Conservation (phyloP, 2,888 invertebrate species). For the Carcina quercana region DNA sequence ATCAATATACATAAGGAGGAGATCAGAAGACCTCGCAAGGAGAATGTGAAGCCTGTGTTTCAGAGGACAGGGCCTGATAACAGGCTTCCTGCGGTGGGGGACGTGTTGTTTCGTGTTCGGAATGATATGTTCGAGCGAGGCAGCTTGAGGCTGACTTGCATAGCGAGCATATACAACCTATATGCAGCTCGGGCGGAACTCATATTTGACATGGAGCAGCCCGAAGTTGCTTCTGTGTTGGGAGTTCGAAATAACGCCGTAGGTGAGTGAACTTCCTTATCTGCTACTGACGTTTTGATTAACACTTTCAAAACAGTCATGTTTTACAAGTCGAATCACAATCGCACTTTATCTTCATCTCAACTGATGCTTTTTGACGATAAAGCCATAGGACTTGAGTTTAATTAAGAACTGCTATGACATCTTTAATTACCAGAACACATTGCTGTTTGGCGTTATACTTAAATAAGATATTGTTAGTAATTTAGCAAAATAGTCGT, state of each 20-base stretch:
- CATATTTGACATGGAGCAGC: constrained; percentile 82
- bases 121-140: constrained; percentile 78
- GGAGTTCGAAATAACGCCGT: constrained; percentile 78
- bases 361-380: too few relatives aligned
- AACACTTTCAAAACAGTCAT: neutral
- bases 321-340: neutral
- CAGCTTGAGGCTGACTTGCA: constrained; percentile 78
- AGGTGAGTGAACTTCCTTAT: constrained; percentile 63
- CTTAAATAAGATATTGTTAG: too few relatives aligned
- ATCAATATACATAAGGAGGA: constrained; percentile 65
- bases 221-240: constrained; percentile 82
- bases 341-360: neutral
- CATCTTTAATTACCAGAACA: too few relatives aligned
- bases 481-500: too few relatives aligned
- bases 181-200: constrained; percentile 77
- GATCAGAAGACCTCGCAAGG: constrained; percentile 57
- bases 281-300: neutral
- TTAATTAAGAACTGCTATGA: too few relatives aligned
- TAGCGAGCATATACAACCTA: constrained; percentile 79
- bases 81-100: constrained; percentile 54
- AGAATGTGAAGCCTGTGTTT: constrained; percentile 43
- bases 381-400: too few relatives aligned
- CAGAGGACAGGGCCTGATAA: constrained; percentile 60
- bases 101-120: constrained; percentile 76
- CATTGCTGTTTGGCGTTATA: too few relatives aligned